Base-by-base conservation (phyloP, 1,140 invertebrate species). In the Macrobrachium rosenbergii region DNA sequence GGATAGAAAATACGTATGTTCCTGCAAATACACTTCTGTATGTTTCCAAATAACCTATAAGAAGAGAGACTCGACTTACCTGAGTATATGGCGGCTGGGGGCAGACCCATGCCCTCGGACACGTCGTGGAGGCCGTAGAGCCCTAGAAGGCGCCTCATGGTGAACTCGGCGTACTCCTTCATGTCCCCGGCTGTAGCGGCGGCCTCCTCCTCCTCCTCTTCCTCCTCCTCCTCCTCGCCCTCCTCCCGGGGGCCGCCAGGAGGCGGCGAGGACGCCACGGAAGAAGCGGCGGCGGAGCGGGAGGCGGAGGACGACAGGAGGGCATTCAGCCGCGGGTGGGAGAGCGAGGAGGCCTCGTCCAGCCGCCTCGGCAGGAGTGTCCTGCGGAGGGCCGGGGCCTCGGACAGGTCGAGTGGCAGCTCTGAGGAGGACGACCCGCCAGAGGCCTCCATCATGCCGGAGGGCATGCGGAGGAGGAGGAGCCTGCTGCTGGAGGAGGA, bases 111-210 rank as follows among this genome's bases (percentile, higher is more conserved):
- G 84, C 92, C 91, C 89, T 93, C 93, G 19, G 92, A 91, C 82
- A 92, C 90, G 90, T 94, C 93, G 59, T 92, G 92, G 52, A 95
- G 91, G 59, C 95, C 95, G 90, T 96, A 95, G 89, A 96, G 94
- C 19, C 94, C 94, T 21, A 96, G 91, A 59, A 96, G 91, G 91
- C 95, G 95, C 88, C 95, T 94, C 95, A 95, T 95, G 5, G 95
- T 95, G 81, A 94, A 95, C 92, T 95, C 94, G 8, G 95, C 95
- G 91, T 95, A 95, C 90, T 95, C 95, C 88, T 94, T 93, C 91
- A 95, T 93, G 45, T 92, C 92, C 69, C 92, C 92, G 77, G 92
- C 77, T 19, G 77, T 88, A 78, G 23, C 62, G 83, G 58, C 67
- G 88, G 76, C n/a, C n/a, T n/a, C n/a, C n/a, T n/a, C n/a, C n/a